These are phyloP conservation scores for Montipora capricornis DNA, from an alignment of 64 coral and sea anemone genomes.

Conservation along the genomic window DNA sequence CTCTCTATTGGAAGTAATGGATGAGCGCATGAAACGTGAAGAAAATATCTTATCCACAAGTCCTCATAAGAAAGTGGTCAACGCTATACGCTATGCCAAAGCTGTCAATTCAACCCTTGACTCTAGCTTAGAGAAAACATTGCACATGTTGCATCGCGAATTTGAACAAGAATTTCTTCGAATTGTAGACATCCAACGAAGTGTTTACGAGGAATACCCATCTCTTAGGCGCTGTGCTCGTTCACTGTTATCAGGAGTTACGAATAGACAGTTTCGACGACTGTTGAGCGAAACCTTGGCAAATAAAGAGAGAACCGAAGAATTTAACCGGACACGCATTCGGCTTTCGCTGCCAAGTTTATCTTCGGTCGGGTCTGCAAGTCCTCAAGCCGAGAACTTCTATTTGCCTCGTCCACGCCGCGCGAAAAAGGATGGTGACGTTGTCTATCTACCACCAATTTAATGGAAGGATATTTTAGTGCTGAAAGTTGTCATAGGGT, in stretches of 20 bases:
- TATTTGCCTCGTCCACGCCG: neutral
- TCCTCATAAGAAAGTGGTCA: conserved; percentile 68
- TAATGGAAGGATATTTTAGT: neutral
- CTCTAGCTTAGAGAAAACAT: conserved; percentile 61
- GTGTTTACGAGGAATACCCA: neutral
- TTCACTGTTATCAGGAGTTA: neutral
- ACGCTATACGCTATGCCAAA: conserved; percentile 69
- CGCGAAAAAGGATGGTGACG: conserved; percentile 57
- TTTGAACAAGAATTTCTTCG: conserved; percentile 78
- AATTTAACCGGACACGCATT: conserved; percentile 45
- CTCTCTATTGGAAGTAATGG: conserved; percentile 44
- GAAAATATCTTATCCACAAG: conserved; percentile 71
- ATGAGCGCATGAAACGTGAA: conserved; percentile 71
- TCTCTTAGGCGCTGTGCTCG: neutral
- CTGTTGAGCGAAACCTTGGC: conserved; percentile 35
- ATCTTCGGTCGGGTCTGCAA: neutral
- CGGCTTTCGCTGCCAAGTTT: conserved; percentile 68
- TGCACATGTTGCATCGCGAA: conserved; percentile 57
- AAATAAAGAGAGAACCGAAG: conserved; percentile 34
- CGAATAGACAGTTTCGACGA: conserved; percentile 54
- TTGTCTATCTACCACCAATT: conserved; percentile 66
- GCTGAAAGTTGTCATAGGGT: too few relatives aligned
- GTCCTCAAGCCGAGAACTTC: conserved; percentile 8
- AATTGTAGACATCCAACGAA: conserved; percentile 64
- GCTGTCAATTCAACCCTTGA: conserved; percentile 62